Evolutionary conservation across 2,888 invertebrate genomes (phyloP), one percentile per base, ranked within the genome.

Genomic region (Drosophila engyochracea): DNA sequence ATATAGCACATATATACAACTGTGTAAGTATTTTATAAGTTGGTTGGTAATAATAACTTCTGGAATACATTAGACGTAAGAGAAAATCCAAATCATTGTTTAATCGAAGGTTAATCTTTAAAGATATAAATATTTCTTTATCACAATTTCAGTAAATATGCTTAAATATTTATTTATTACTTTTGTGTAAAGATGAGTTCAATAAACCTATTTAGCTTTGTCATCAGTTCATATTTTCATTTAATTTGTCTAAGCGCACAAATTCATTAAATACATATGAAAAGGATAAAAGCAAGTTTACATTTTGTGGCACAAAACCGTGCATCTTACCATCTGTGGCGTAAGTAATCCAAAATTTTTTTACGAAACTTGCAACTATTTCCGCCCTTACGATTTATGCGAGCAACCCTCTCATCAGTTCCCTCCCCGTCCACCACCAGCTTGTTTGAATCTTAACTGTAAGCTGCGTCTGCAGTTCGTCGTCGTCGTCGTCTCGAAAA

Each of bases 351-450:
- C 2, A n/a, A 28, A 14, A 47, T 49, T 37, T 41, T 41, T 41
- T 25, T 30, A 10, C 19, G 5, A 31, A 41, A 76, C 33, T 35
- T 76, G 30, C 53, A 62, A 52, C 58, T 31, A 54, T 64, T 61
- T 74, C 53, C 60, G 57, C 61, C 6, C 51, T 30, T 33, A 28
- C 59, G 51, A 76, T 75, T 76, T 64, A 75, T 76, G 70, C 30
- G 31, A 52, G 57, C 47, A 25, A 39, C 31, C 16, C 51, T n/a
- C 6, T 16, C 39, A n/a, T 0, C 30, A 52, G 19, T 6, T 28
- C 5, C 28, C 31, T 2, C 28, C 35, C 28, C n/a, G 16, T 35
- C 25, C 16, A 16, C 16, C 12, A 3, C 1, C 30, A n/a, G 52
- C n/a, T 58, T 14, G 14, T 25, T 22, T 30, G 6, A n/a, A 25